These are phyloP conservation scores for Gallinago jamesoni DNA, from an alignment of 2,113 vertebrate species.

Conservation along the genomic window DNA sequence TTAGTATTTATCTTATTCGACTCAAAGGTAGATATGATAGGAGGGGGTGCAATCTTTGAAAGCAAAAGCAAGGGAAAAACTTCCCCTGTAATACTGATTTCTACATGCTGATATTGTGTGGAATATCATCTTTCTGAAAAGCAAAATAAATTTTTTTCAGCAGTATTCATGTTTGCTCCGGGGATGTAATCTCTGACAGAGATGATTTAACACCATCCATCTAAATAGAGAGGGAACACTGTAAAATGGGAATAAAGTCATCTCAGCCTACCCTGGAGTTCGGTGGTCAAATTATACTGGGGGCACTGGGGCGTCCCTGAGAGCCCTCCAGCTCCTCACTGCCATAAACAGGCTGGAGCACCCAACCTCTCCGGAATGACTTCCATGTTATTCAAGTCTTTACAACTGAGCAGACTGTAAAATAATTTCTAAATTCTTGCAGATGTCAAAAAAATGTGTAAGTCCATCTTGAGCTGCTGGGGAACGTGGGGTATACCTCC, in stretches of 20 bases:
- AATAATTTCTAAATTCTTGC: background rate
- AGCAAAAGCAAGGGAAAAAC: background rate
- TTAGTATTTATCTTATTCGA: background rate
- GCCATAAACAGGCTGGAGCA: background rate
- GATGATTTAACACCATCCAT: conserved; percentile 23
- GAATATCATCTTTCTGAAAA: background rate
- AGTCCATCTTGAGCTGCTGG: background rate
- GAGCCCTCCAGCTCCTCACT: conserved; percentile 20
- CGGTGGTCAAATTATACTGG: background rate
- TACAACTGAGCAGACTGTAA: background rate
- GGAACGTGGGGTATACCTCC: background rate
- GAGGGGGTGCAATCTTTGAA: background rate
- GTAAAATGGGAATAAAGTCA: background rate
- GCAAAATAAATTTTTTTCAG: background rate
- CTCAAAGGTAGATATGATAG: background rate
- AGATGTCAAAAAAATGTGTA: conserved; percentile 7
- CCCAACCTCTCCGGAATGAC: background rate
- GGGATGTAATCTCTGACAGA: conserved; percentile 17
- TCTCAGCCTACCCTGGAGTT: background rate
- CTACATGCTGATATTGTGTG: background rate
- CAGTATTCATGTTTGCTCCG: background rate
- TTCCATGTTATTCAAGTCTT: background rate
- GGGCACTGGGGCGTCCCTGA: background rate
- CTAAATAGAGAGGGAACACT: background rate
- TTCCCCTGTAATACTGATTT: background rate